Evolutionary conservation across 53 echinoderm and acorn worm genomes (phyloP).

Genomic region (Temnopleurus reevesii): DNA sequence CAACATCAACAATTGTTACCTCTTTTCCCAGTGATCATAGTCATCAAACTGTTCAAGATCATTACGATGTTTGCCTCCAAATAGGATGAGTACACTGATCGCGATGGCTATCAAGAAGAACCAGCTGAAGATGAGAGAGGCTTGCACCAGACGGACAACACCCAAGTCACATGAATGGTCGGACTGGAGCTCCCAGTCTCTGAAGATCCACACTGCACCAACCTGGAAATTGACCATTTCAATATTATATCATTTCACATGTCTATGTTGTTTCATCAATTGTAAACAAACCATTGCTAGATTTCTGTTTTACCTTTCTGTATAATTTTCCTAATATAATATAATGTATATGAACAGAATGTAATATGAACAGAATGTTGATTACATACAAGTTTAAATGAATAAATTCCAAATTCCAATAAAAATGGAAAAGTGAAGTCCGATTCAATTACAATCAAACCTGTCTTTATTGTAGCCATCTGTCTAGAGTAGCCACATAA

Average conservation of each 20-base stretch:
- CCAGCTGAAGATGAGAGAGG: conserved; percentile 76
- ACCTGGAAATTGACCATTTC: background rate
- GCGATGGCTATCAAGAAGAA: conserved; percentile 61
- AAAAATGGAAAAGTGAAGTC: no score
- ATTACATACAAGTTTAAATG: no score
- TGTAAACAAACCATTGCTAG: no score
- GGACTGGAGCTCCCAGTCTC: conserved; percentile 46
- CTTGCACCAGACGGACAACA: conserved; percentile 63
- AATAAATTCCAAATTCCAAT: no score
- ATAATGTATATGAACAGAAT: no score
- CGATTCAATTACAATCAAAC: no score
- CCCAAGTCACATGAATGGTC: conserved; percentile 51
- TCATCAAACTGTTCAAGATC: conserved; percentile 38
- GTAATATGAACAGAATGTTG: no score
- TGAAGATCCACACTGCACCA: conserved; percentile 54
- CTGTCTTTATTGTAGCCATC: no score
- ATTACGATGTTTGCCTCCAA: conserved; percentile 63
- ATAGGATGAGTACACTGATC: conserved; percentile 61
- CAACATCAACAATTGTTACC: conserved; percentile 62
- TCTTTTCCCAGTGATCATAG: conserved; percentile 68
- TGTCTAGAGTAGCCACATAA: no score
- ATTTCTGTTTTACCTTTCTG: no score
- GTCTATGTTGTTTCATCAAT: no score
- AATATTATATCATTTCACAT: background rate
- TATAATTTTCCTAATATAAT: no score